phyloP scores from a whole-genome alignment of 2,888 invertebrate genomes.

The Cremastobaeus sp. region DNA sequence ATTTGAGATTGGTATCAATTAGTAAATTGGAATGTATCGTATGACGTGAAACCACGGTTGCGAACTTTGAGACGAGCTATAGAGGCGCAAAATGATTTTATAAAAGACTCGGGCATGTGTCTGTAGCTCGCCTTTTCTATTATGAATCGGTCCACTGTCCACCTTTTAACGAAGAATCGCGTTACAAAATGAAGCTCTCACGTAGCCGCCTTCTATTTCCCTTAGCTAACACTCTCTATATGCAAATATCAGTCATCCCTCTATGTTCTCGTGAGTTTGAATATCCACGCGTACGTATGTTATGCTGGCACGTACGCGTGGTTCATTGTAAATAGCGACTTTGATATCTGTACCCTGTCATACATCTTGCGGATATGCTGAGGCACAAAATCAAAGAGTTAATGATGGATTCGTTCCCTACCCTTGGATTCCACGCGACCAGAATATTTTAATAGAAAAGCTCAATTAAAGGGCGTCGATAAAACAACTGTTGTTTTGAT shows the following conservation, averaged over 20 bases:
- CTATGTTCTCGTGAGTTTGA: constrained; percentile 61
- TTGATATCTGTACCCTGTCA: constrained; percentile 74
- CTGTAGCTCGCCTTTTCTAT: constrained; percentile 67
- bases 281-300: constrained; percentile 63
- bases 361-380: constrained; percentile 61
- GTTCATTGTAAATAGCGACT: constrained; percentile 75
- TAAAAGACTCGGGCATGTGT: too few relatives aligned
- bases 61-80: too few relatives aligned
- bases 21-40: too few relatives aligned
- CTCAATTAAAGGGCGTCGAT: constrained; percentile 61
- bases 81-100: too few relatives aligned
- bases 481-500: constrained; percentile 54
- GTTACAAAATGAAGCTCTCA: constrained; percentile 72
- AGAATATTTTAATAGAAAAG: constrained; percentile 58
- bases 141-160: constrained; percentile 76
- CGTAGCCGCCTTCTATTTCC: constrained; percentile 78
- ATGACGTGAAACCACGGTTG: too few relatives aligned
- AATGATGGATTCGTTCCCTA: constrained; percentile 66
- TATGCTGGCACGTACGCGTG: constrained; percentile 60
- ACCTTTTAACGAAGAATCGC: constrained; percentile 73
- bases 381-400: constrained; percentile 74
- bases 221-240: constrained; percentile 78
- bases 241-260: constrained; percentile 75
- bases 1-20: too few relatives aligned
- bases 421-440: constrained; percentile 62